A percentile compares a stretch with the other conserved stretches of the same genome.
phyloP scores from a whole-genome alignment of 2,113 vertebrate species.

The Mesembrinibis cayennensis region DNA sequence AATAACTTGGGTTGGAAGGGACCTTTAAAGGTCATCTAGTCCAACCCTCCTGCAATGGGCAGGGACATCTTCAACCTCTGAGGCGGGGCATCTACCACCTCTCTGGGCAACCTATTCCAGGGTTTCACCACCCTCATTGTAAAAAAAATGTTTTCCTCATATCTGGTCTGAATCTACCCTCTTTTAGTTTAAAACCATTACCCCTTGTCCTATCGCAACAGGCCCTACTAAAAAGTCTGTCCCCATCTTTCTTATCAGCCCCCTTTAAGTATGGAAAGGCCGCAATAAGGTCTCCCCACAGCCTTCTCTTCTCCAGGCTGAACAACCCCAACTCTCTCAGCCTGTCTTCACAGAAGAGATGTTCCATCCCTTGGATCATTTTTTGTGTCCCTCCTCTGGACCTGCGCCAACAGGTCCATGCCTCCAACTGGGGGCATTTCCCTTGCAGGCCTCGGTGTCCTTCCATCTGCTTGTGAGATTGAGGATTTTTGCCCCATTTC shows the following conservation, averaged over 20 bases:
- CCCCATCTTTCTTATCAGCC: not conserved
- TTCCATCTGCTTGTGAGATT: not conserved
- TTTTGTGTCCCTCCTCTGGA: not conserved
- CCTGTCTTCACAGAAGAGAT: not conserved
- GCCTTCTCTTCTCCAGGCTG: not conserved
- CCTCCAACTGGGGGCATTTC: not conserved
- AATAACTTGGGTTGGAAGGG: not conserved
- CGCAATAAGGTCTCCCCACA: not conserved
- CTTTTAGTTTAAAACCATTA: not conserved
- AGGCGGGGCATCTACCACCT: not conserved
- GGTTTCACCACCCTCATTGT: no score
- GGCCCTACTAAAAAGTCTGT: not conserved
- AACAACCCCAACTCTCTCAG: not conserved
- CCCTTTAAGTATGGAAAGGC: not conserved
- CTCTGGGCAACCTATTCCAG: not conserved
- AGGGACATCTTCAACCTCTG: not conserved
- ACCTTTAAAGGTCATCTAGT: not conserved
- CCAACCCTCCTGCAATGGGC: not conserved
- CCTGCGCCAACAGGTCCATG: not conserved
- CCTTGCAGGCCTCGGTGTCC: fast-evolving
- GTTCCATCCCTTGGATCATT: not conserved
- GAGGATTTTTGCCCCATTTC: not conserved
- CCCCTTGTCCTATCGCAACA: not conserved
- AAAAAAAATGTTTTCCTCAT: not conserved
- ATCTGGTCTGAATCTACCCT: not conserved